phyloP scores from a whole-genome alignment of 1,140 invertebrate species.

The Andricus grossulariae region DNA sequence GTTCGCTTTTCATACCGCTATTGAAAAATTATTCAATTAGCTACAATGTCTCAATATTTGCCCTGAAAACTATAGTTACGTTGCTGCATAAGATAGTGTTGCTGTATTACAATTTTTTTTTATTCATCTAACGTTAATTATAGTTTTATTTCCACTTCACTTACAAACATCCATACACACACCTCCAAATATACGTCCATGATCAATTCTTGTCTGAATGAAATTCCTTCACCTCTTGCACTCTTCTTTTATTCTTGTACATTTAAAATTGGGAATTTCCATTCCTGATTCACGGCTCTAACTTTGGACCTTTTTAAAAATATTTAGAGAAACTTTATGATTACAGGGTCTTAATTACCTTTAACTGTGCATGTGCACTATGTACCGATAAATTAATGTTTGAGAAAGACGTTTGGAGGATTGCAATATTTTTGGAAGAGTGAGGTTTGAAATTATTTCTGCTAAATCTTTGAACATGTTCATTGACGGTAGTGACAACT shows the following conservation, averaged over 20 bases:
- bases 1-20: slow-evolving; percentile 49
- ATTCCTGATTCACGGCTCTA: neutral
- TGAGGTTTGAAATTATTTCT: too few relatives aligned
- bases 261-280: slow-evolving; percentile 34
- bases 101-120: slow-evolving; percentile 45
- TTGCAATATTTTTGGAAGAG: too few relatives aligned
- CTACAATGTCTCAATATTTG: neutral
- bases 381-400: neutral
- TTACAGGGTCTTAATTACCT: neutral
- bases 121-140: slow-evolving; percentile 45
- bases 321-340: neutral
- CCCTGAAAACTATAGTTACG: neutral
- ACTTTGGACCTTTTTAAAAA: neutral
- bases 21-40: neutral
- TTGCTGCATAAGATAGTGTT: slow-evolving; percentile 17
- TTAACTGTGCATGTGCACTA: neutral
- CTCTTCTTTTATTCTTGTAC: slow-evolving; percentile 42
- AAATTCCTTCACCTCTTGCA: slow-evolving; percentile 32
- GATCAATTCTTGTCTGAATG: slow-evolving; percentile 18
- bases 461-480: neutral
- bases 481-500: neutral
- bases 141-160: slow-evolving; percentile 39
- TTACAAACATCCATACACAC: slow-evolving; percentile 28
- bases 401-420: too few relatives aligned
- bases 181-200: slow-evolving; percentile 18